A percentile compares a stretch with the other conserved stretches of the same genome.
Evolutionary conservation across 2,113 vertebrate genomes (phyloP).

Genomic region (Etia nguti): DNA sequence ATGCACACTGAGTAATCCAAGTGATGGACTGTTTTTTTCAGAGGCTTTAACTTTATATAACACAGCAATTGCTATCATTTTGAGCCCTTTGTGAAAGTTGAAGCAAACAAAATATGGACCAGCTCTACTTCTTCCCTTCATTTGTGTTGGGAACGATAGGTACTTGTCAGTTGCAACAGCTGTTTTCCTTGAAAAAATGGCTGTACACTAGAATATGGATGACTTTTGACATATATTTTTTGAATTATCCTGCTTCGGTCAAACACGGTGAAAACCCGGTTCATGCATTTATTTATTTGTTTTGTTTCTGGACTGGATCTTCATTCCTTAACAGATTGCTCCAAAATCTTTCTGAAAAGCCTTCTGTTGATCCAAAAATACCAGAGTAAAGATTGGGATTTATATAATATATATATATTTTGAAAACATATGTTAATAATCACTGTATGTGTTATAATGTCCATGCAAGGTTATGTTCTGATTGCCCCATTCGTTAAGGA

Average conservation of each 20-base stretch:
- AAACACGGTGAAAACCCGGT: not conserved
- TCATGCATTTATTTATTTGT: not conserved
- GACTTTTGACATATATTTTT: not conserved
- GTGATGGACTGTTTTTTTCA: not conserved
- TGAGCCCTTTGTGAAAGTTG: not conserved
- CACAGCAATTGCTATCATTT: not conserved
- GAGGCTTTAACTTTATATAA: not conserved
- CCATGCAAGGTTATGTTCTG: not conserved
- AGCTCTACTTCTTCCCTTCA: not conserved
- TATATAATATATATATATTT: not conserved
- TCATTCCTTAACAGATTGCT: not conserved
- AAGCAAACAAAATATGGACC: not conserved
- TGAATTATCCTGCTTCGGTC: not conserved
- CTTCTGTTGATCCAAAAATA: not conserved
- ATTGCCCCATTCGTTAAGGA: not conserved
- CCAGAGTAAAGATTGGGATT: not conserved
- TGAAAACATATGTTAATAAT: not conserved
- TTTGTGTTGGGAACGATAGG: not conserved
- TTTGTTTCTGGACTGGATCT: not conserved
- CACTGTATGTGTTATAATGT: not conserved
- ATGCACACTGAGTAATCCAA: not conserved
- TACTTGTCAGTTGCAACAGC: not conserved
- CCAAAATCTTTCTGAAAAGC: not conserved
- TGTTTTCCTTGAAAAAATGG: not conserved
- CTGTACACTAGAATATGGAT: not conserved